Conservation (phyloP, 2,888 invertebrate species). For the Stegophylla sp. region DNA sequence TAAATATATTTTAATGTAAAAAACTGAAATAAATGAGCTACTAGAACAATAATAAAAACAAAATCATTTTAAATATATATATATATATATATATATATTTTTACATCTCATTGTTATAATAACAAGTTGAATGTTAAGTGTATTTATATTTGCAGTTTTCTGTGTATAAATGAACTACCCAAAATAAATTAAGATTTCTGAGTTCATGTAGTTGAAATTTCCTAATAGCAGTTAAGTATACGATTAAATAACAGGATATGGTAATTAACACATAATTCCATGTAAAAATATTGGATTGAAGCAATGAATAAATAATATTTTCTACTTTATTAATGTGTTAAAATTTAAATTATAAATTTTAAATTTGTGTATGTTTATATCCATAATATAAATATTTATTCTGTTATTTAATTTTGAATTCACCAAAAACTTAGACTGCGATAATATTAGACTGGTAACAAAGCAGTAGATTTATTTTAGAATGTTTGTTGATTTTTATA, state of each 20-base stretch:
- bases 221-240: slow-evolving; percentile 37
- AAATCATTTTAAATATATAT: background rate
- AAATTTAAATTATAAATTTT: background rate
- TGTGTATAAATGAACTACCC: background rate
- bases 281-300: slow-evolving; percentile 4
- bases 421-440: slow-evolving; percentile 33
- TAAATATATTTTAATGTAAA: background rate
- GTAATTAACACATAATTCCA: background rate
- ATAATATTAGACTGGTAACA: slow-evolving; percentile 54
- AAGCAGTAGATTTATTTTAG: slow-evolving; percentile 58
- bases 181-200: background rate
- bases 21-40: slow-evolving; percentile 39
- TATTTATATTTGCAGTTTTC: background rate
- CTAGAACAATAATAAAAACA: slow-evolving; percentile 16
- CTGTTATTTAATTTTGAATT: slow-evolving; percentile 19
- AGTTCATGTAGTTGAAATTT: slow-evolving; percentile 28
- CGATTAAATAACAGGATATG: background rate
- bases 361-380: background rate
- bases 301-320: slow-evolving; percentile 11
- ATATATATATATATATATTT: background rate
- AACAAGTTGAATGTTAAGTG: slow-evolving; percentile 8
- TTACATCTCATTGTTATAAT: slow-evolving; percentile 12
- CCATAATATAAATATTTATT: slow-evolving; percentile 1
- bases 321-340: background rate
- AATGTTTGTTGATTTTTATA: slow-evolving; percentile 58